Percentiles rank a stretch among this genome's conserved stretches.
These are phyloP conservation scores for Pogonocherus hispidulus DNA, from an alignment of 2,888 invertebrate genomes.

Conservation along the genomic window DNA sequence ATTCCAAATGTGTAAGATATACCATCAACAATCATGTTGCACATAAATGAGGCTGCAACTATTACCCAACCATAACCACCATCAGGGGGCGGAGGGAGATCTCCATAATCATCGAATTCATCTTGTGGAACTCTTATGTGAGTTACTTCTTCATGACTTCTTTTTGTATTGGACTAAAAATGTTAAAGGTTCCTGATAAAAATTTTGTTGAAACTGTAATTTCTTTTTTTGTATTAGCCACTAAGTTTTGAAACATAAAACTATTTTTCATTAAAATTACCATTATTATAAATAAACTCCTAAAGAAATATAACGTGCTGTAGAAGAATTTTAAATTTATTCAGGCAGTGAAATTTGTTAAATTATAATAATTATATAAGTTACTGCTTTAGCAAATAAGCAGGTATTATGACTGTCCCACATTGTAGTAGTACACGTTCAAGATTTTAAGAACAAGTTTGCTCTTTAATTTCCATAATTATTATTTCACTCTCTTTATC, in stretches of 20 bases:
- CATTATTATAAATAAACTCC: neutral
- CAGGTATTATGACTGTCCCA: slow-evolving; percentile 4
- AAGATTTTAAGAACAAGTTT: slow-evolving; percentile 6
- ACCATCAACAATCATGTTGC: slow-evolving; percentile 98
- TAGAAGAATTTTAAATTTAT: neutral
- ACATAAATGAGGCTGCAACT: slow-evolving; percentile 96
- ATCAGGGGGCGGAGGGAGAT: slow-evolving; percentile 89
- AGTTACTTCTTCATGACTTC: neutral
- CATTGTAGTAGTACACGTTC: slow-evolving; percentile 2
- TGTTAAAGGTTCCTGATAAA: too few relatives aligned
- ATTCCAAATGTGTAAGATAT: slow-evolving; percentile 98
- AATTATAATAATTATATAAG: neutral
- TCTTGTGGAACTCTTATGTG: neutral
- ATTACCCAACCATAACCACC: slow-evolving; percentile 96
- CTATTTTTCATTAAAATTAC: neutral
- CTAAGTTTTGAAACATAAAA: too few relatives aligned
- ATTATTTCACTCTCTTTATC: slow-evolving; percentile 1
- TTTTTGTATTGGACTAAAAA: slow-evolving; percentile 16
- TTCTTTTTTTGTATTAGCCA: too few relatives aligned
- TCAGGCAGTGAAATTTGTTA: neutral
- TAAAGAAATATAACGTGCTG: neutral
- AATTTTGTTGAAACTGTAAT: too few relatives aligned
- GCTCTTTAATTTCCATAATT: slow-evolving; percentile 1
- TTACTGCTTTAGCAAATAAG: neutral
- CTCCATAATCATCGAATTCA: slow-evolving; percentile 78